Base-by-base conservation (phyloP, 2,113 vertebrate genomes). In the Sceloporus tristichus region DNA sequence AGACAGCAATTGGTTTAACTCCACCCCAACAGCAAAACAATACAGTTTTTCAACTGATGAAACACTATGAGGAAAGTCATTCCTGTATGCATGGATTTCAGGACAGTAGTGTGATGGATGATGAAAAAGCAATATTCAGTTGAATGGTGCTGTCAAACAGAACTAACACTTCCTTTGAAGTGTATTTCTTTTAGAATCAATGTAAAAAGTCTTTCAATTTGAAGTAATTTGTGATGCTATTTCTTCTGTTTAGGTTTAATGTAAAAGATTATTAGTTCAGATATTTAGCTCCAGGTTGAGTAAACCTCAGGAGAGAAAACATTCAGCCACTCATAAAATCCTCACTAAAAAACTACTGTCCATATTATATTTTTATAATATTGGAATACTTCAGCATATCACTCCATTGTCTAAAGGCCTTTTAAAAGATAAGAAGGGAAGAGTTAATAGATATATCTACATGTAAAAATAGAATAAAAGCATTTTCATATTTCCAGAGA, bases 261-360 rank as follows among this genome's bases (percentile, higher is more conserved):
- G 68, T 71, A 29, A 71, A 71, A 27, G 9, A 9, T 25, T 38
- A 66, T 23, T 23, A 71, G 42, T 83, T 83, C 34, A 85, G 34
- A 8, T 66, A 66, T 74, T 80, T 74, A 38, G 18, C 23, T 85
- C 48, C 9, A 54, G 5, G 8, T 76, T 77, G 48, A 85, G 53
- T 59, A 84, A 56, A 23, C 70, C 79, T 86, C 27, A 77, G 71
- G 25, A 76, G 40, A 66, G 14, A 68, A 84, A 83, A n/a, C 48
- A 10, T n/a, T 21, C 38, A 34, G 40, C 21, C 27, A 18, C 25
- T 42, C 54, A 9, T 23, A 59, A 59, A 19, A 2, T 65, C n/a
- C 19, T 40, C 21, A 4, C 13, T 40, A 38, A 86, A 8, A 34
- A 79, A 10, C 25, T 83, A 54, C 27, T 66, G 42, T 38, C 34